Conservation (phyloP, 1,140 invertebrate species). For the Scaptomyza montana region DNA sequence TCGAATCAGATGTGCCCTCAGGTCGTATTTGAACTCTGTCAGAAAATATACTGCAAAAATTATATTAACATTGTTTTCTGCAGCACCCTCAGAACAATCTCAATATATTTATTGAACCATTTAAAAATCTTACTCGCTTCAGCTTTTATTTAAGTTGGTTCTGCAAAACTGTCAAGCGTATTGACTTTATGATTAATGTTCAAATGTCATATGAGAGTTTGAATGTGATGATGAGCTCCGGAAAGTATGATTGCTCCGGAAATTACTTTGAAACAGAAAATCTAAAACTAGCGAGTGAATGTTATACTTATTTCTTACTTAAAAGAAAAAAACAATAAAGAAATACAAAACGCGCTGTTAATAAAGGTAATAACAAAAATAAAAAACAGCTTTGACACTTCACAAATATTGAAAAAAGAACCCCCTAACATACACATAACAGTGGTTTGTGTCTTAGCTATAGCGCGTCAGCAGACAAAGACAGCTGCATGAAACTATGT, state of each 20-base stretch:
- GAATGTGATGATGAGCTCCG: not conserved
- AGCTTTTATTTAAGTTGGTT: not conserved
- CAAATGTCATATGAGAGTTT: constrained; percentile 11
- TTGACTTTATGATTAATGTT: constrained; percentile 39
- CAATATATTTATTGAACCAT: not conserved
- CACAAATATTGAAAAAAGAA: not conserved
- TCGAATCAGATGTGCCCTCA: constrained; percentile 1
- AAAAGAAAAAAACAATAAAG: too few relatives aligned
- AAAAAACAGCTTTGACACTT: not conserved
- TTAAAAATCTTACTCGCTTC: not conserved
- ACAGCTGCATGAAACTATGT: not conserved
- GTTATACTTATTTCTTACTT: too few relatives aligned
- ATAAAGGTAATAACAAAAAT: not conserved
- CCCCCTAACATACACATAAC: constrained; percentile 28
- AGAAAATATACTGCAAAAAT: constrained; percentile 24
- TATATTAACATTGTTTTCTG: constrained; percentile 51
- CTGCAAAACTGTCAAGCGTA: constrained; percentile 10
- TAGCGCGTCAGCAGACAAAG: not conserved
- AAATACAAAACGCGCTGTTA: too few relatives aligned
- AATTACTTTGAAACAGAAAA: constrained; percentile 9
- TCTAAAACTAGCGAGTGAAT: too few relatives aligned
- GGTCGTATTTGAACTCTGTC: constrained; percentile 2
- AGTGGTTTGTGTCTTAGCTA: constrained; percentile 56
- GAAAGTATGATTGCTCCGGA: constrained; percentile 10
- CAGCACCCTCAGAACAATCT: not conserved